These are phyloP conservation scores for Abscondita cerata DNA, from an alignment of 2,888 invertebrate species.

Conservation along the genomic window DNA sequence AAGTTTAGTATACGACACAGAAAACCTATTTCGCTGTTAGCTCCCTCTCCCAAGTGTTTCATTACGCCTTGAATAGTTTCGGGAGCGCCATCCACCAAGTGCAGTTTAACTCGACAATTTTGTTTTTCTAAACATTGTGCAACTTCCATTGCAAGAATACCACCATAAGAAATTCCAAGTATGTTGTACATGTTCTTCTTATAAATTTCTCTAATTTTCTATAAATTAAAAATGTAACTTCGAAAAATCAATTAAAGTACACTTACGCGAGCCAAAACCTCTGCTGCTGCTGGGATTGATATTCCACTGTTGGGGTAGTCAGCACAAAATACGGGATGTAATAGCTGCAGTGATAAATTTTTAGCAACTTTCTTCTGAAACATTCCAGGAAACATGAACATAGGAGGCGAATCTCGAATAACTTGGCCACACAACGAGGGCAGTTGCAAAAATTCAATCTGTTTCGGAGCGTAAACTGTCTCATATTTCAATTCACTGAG, in stretches of 20 bases:
- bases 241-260: background rate
- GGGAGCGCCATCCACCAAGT: constrained; percentile 85
- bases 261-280: constrained; percentile 49
- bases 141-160: constrained; percentile 80
- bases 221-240: constrained; percentile 40
- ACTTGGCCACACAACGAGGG: constrained; percentile 53
- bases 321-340: constrained; percentile 56
- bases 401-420: constrained; percentile 54
- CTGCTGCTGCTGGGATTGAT: constrained; percentile 48
- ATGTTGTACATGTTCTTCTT: constrained; percentile 74
- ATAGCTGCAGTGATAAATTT: constrained; percentile 49
- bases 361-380: constrained; percentile 47
- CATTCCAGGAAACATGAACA: constrained; percentile 57
- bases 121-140: constrained; percentile 73
- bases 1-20: constrained; percentile 65
- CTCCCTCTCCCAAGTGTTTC: constrained; percentile 57
- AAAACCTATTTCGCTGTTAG: constrained; percentile 62
- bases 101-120: constrained; percentile 64
- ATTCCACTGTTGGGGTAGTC: constrained; percentile 48
- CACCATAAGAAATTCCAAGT: constrained; percentile 90
- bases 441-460: constrained; percentile 52
- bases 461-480: constrained; percentile 42
- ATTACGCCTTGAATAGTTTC: constrained; percentile 68
- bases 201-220: constrained; percentile 68
- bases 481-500: constrained; percentile 47